Evolutionary conservation across 2,113 vertebrate genomes (phyloP), one percentile per base, ranked within the genome.

Genomic region (Aspidoscelis tigris): DNA sequence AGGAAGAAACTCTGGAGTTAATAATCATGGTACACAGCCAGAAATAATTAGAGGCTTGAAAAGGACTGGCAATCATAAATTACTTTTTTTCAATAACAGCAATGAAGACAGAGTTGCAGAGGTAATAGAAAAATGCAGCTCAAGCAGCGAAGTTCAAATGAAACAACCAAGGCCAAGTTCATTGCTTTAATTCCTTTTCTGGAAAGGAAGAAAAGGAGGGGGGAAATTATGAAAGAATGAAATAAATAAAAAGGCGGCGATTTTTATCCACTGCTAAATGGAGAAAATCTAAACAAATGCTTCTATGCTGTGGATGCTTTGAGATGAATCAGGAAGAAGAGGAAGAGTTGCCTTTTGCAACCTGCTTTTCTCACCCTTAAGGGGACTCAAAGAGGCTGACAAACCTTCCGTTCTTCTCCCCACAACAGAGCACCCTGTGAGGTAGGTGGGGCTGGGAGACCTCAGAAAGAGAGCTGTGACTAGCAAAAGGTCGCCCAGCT

Each of bases 21-120:
- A 90, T 90, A 93, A 94, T 91, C 91, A 91, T 75, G 91, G 92
- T 92, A 86, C 89, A 69, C 89, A 90, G 92, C 87, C 88, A 94
- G 90, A 93, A 94, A 93, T 93, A 95, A 95, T 95, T 93, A 92
- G 93, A 92, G 86, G 20, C 90, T 89, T 89, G 86, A 88, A 92
- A 61, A 61, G 58, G 92, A 93, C 83, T 91, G 90, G 93, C 89
- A 91, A 92, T 90, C 91, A 90, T 93, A 93, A 94, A 93, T 94
- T 93, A 92, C 89, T 90, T 93, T 90, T 90, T 90, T 92, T 87
- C 92, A 94, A 93, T 92, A 93, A 93, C 88, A 61, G 82, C 84
- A 91, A 90, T 21, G 43, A 91, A 93, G 89, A 86, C 90, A 91
- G 87, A 91, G 89, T 91, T 20, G n/a, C 90, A 93, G 88, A 90